Base-by-base conservation (phyloP, 2,888 invertebrate species). In the Clunio marinus region DNA sequence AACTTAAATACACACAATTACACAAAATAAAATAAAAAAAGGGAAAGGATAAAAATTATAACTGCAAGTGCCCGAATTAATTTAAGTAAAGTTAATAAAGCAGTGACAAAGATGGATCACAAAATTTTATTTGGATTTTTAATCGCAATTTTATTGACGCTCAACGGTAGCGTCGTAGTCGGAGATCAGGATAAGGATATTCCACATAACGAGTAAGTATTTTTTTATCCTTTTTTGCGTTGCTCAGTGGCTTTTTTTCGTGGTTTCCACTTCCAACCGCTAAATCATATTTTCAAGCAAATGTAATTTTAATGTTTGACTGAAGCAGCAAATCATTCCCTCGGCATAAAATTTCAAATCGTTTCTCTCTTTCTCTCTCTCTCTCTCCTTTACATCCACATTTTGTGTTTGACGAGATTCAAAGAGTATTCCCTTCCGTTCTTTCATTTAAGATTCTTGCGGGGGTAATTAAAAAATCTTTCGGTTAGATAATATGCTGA, bases 101-200 rank as follows among this genome's bases (percentile, higher is more conserved):
- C 25, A 28, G 27, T 32, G 28, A 27, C 25, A 65, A 41, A 10
- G 41, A 66, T 66, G 66, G 51, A 66, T 66, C 55, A 35, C 51
- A 66, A 51, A 57, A 51, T 66, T 32, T 51, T 51, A 55, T 55
- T 66, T 55, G 66, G 66, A 55, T 66, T 66, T 55, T 55, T 66
- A 55, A 51, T 66, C 17, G 35, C 66, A 51, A 22, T 66, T 66
- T 66, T 66, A 66, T 66, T 66, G 15, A 5, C 32, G 22, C 35
- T 55, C n/a, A 51, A 66, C 55, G 66, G 66, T 17, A 27, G 20
- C 37, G 27, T 58, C 41, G 37, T 20, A 73, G 78, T n/a, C n/a
- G n/a, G 85, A 74, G 91, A 91, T 81, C 91, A 91, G 80, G 89
- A 91, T 76, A 91, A 92, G 83, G 91, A 91, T 78, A 92, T 92